These are phyloP conservation scores for Athripsodes cinereus DNA, from an alignment of 2,888 invertebrate genomes.

Conservation along the genomic window DNA sequence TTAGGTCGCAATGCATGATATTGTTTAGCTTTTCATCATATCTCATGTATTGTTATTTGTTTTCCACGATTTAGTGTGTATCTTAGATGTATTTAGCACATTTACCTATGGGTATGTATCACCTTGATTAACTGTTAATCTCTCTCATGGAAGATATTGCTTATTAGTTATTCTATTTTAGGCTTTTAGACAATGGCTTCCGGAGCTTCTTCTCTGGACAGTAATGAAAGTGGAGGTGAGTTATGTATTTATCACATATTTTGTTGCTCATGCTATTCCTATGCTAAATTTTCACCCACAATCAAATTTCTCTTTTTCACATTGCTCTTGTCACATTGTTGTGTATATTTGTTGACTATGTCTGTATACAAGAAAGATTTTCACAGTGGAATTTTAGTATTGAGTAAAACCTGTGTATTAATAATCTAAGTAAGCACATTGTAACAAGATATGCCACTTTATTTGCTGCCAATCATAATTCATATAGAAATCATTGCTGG, in stretches of 20 bases:
- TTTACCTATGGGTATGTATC: neutral
- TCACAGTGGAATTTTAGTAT: no score
- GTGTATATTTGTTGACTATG: no score
- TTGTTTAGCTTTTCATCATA: no score
- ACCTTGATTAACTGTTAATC: slow-evolving; percentile 5
- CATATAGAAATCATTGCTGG: no score
- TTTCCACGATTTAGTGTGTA: neutral
- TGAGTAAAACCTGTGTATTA: no score
- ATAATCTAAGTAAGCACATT: no score
- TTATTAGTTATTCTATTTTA: slow-evolving; percentile 9
- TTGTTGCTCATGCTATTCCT: neutral
- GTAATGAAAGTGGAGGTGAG: slow-evolving; percentile 71
- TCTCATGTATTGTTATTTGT: neutral
- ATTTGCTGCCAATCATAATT: no score
- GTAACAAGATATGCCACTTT: no score
- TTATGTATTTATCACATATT: slow-evolving; percentile 14
- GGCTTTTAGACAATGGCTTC: slow-evolving; percentile 58
- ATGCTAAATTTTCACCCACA: neutral
- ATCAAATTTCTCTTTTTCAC: neutral
- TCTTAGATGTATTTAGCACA: neutral
- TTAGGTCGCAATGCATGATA: no score
- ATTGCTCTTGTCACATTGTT: neutral
- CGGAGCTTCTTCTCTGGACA: slow-evolving; percentile 71
- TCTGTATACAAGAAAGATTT: no score
- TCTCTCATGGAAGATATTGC: slow-evolving; percentile 1